These are phyloP conservation scores for Drosophila jambulina DNA, from an alignment of 1,140 invertebrate genomes.

Conservation along the genomic window DNA sequence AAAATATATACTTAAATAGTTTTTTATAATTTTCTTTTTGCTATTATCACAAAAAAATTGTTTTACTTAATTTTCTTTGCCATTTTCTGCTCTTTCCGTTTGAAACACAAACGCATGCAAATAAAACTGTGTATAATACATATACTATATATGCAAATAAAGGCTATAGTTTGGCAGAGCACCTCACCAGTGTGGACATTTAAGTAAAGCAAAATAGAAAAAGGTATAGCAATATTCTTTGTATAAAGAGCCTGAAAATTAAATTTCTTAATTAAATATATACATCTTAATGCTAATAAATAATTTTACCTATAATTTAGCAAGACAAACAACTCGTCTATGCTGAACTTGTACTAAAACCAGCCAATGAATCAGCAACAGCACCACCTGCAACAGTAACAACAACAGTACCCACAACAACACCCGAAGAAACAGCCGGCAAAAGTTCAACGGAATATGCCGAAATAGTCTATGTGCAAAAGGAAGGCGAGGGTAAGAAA, in stretches of 20 bases:
- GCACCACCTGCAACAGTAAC: constrained; percentile 77
- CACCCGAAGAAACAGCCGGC: constrained; percentile 59
- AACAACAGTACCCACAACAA: constrained; percentile 63
- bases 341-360: constrained; percentile 87
- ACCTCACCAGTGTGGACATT: constrained; percentile 82
- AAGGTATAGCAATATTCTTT: constrained; percentile 61
- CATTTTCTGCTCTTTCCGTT: constrained; percentile 58
- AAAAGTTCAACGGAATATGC: constrained; percentile 87
- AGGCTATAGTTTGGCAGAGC: constrained; percentile 83
- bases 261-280: not conserved
- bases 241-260: constrained; percentile 1
- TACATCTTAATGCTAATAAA: constrained; percentile 9
- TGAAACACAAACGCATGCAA: constrained; percentile 42
- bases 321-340: constrained; percentile 87
- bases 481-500: constrained; percentile 66
- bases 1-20: constrained; percentile 24
- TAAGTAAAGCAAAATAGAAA: constrained; percentile 63
- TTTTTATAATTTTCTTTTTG: constrained; percentile 50
- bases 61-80: constrained; percentile 55
- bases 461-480: constrained; percentile 87
- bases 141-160: constrained; percentile 58
- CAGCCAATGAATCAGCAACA: constrained; percentile 79
- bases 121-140: constrained; percentile 50
- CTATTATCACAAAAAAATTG: constrained; percentile 35
- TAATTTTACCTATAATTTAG: constrained; percentile 15